Evolutionary conservation across 2,888 invertebrate genomes (phyloP).

Genomic region (Habrosyne pyritoides): DNA sequence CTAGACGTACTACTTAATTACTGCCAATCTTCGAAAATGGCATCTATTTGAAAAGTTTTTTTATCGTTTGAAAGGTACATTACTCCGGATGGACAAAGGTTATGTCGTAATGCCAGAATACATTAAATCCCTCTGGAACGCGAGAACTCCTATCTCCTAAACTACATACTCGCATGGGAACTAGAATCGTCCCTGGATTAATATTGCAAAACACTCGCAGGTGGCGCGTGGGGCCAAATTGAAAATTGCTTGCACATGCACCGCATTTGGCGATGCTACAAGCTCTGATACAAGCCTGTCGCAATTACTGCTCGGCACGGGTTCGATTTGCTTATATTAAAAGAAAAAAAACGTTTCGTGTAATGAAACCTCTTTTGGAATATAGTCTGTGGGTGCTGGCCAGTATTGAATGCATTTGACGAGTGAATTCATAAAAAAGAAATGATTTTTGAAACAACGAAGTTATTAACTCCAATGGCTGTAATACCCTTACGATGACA

Average conservation of each 20-base stretch:
- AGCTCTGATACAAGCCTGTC: slow-evolving; percentile 15
- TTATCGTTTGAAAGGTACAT: too few species aligned
- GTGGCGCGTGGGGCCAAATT: slow-evolving; percentile 48
- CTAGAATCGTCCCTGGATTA: slow-evolving; percentile 45
- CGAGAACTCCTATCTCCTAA: neutral
- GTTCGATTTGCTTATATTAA: slow-evolving; percentile 12
- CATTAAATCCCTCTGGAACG: too few species aligned
- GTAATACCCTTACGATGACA: too few species aligned
- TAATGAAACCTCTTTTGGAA: neutral
- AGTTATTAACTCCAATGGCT: too few species aligned
- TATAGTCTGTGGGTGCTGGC: slow-evolving; percentile 11
- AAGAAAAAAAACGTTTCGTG: neutral
- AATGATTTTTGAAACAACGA: too few species aligned
- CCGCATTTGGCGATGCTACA: slow-evolving; percentile 15
- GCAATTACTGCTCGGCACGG: slow-evolving; percentile 16
- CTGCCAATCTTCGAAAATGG: too few species aligned
- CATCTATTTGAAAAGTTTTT: too few species aligned
- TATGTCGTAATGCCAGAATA: too few species aligned
- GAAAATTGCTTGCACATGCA: slow-evolving; percentile 45
- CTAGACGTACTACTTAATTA: too few species aligned
- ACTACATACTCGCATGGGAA: neutral
- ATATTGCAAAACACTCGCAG: slow-evolving; percentile 53
- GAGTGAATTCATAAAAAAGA: too few species aligned
- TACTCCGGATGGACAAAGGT: too few species aligned
- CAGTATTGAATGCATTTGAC: too few species aligned